phyloP scores from a whole-genome alignment of 2,113 vertebrate species.

The Otis tarda region DNA sequence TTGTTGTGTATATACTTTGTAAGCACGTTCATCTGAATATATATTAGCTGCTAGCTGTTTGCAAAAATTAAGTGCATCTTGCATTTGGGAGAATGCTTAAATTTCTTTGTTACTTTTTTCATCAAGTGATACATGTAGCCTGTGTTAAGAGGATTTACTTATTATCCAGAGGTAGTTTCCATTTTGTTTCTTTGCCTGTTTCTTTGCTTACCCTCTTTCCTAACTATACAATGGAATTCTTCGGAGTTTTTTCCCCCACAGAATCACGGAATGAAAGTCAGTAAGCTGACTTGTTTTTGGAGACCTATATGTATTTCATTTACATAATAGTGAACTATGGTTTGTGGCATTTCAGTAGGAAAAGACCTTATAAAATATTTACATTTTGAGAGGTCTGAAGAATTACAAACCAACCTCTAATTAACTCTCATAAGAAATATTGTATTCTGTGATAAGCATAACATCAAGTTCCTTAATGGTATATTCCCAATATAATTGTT shows the following conservation, averaged over 20 bases:
- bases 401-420: not conserved
- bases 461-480: not conserved
- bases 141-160: not conserved
- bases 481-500: not conserved
- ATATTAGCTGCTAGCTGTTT: not conserved
- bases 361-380: slow-evolving; percentile 5
- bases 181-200: not conserved
- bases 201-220: not conserved
- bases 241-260: not conserved
- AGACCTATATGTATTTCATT: not conserved
- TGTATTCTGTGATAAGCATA: not conserved
- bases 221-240: not conserved
- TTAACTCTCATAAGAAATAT: not conserved
- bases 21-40: not conserved
- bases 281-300: not conserved
- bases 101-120: not conserved
- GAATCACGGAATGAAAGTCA: not conserved
- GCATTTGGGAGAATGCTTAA: not conserved
- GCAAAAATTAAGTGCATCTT: not conserved
- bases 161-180: not conserved
- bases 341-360: not conserved
- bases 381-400: not conserved
- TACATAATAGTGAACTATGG: not conserved
- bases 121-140: not conserved
- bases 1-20: not conserved